Evolutionary conservation across 2,797 vertebrate genomes (phyloP).

Genomic region (Tragopan temminckii): DNA sequence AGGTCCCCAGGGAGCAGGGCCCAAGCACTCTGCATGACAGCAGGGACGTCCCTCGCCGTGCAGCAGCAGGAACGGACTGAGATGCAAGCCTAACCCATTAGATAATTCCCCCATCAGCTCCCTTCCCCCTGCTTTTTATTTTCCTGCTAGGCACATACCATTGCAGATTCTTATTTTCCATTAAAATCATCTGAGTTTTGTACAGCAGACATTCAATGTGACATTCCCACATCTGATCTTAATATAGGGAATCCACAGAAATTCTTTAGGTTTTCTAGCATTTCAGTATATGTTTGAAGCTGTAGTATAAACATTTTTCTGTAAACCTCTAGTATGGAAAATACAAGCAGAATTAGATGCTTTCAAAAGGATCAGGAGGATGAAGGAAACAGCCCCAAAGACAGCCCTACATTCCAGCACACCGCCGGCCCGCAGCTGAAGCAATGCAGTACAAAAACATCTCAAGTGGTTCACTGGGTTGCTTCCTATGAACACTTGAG

Average conservation of each 20-base stretch:
- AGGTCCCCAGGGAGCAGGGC: accelerated
- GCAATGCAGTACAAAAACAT: neutral
- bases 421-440: neutral
- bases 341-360: slow-evolving; percentile 25
- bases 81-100: slow-evolving; percentile 20
- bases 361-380: slow-evolving; percentile 36
- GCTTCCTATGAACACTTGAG: neutral
- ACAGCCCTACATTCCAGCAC: neutral
- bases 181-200: slow-evolving; percentile 44
- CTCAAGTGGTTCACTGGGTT: neutral
- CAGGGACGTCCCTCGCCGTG: neutral
- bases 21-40: neutral
- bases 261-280: slow-evolving; percentile 69
- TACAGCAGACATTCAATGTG: slow-evolving; percentile 44
- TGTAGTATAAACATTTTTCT: slow-evolving; percentile 61
- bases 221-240: slow-evolving; percentile 69
- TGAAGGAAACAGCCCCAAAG: slow-evolving; percentile 32
- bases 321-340: slow-evolving; percentile 63
- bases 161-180: slow-evolving; percentile 32
- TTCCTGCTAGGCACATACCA: slow-evolving; percentile 44
- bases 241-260: slow-evolving; percentile 70
- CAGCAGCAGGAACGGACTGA: neutral
- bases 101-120: slow-evolving; percentile 3
- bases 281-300: slow-evolving; percentile 60
- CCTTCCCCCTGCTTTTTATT: slow-evolving; percentile 15